These are phyloP conservation scores for Phylloscopus collybita DNA, from an alignment of 2,797 vertebrate genomes.

Conservation along the genomic window DNA sequence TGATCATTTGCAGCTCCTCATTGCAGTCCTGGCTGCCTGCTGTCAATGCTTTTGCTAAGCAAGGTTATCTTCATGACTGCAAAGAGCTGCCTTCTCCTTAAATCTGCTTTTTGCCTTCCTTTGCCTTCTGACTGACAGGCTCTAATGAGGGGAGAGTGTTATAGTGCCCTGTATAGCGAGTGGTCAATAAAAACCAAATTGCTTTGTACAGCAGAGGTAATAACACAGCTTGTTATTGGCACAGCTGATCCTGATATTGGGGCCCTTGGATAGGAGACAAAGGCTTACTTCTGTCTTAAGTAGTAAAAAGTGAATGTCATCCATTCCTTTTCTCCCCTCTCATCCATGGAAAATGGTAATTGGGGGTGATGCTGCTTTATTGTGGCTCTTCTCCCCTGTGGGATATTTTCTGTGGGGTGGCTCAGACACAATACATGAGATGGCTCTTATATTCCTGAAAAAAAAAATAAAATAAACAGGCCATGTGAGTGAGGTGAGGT, in stretches of 20 bases:
- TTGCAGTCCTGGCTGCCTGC: background rate
- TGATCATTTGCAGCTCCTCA: background rate
- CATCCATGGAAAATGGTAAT: background rate
- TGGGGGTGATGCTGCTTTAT: background rate
- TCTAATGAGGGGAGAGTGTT: slow-evolving; percentile 26
- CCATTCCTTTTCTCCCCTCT: background rate
- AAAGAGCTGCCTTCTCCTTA: slow-evolving; percentile 22
- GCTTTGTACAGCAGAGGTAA: slow-evolving; percentile 40
- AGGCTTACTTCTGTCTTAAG: background rate
- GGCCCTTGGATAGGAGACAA: background rate
- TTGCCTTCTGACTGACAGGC: slow-evolving; percentile 42
- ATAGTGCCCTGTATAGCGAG: background rate
- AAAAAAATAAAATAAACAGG: background rate
- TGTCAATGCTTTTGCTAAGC: background rate
- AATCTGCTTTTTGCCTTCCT: background rate
- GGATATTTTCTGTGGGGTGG: background rate
- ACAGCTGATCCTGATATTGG: slow-evolving; percentile 6
- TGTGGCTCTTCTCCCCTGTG: background rate
- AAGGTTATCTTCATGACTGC: background rate
- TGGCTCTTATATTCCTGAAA: background rate
- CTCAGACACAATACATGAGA: background rate
- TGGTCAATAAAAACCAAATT: slow-evolving; percentile 59
- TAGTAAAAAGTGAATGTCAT: background rate
- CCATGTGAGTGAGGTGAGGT: background rate
- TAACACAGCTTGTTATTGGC: slow-evolving; percentile 22